Base-by-base conservation (phyloP, 2,113 vertebrate species). In the Microtus richardsoni region DNA sequence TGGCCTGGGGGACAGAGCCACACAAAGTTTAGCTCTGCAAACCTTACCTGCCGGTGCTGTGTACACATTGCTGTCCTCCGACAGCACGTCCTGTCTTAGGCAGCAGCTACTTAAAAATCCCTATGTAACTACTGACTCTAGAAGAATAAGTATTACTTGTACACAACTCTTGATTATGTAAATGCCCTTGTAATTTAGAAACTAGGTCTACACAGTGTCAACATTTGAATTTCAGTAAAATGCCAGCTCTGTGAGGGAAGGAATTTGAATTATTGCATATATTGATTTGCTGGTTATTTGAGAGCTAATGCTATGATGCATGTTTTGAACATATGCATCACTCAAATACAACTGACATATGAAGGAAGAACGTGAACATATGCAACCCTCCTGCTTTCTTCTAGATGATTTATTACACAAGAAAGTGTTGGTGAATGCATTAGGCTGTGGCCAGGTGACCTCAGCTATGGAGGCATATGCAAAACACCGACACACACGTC, bases 151-250 rank as follows among this genome's bases (percentile, higher is more conserved):
- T 58, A 41, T 93, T 66, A 83, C 91, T 93, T 93, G 26, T 60
- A 84, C 33, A 11, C 80, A 64, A 87, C 24, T 75, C 8, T 89
- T 91, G 86, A 64, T 54, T 89, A 44, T 82, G 41, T 83, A 78
- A 94, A 91, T 74, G 73, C 89, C 36, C 54, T 74, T 49, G 60
- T 84, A 47, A 91, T 96, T 95, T 89, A 44, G 36, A 96, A 94
- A 87, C 16, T 74, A 44, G 24, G 41, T 49, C 78, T 82, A 49
- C 52, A 83, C 73, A 60, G 16, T 90, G 52, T 94, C 49, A 93
- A 79, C 24, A 66, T 94, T 94, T 94, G 64, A 93, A 74, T 90
- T 80, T 93, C 75, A 88, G 44, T 80, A 70, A 92, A 89, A 84
- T 68, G 44, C 36, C 96, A 64, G 64, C 54, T 88, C 70, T 17